phyloP scores from a whole-genome alignment of 2,888 invertebrate species.

The Eristalis arbustorum region DNA sequence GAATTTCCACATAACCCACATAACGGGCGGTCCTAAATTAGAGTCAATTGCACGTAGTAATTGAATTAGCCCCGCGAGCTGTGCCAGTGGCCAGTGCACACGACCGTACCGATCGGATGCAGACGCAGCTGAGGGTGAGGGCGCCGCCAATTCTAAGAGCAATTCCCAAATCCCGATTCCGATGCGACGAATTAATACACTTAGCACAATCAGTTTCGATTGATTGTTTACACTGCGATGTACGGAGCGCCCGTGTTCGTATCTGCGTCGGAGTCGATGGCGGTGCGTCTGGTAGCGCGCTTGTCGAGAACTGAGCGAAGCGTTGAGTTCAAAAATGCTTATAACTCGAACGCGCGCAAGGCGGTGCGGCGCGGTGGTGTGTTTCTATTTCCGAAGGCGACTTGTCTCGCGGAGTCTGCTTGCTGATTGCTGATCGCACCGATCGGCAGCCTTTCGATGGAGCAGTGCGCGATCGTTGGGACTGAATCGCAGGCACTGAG shows the following conservation, averaged over 20 bases:
- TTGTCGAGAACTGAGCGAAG: slow-evolving; percentile 61
- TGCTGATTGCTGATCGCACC: background rate
- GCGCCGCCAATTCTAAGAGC: background rate
- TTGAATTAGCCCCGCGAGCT: slow-evolving; percentile 40
- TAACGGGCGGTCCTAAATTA: slow-evolving; percentile 33
- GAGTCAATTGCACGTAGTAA: slow-evolving; percentile 58
- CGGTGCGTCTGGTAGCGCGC: background rate
- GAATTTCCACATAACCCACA: background rate
- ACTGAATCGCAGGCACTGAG: background rate
- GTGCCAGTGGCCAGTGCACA: background rate
- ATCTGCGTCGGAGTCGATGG: background rate
- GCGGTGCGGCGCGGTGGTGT: background rate
- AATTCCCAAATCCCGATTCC: background rate
- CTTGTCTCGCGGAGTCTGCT: background rate
- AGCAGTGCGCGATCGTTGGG: background rate
- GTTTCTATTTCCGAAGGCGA: slow-evolving; percentile 3
- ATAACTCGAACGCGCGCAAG: slow-evolving; percentile 61
- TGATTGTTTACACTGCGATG: slow-evolving; percentile 15
- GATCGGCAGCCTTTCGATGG: background rate
- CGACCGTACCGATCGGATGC: slow-evolving; percentile 8
- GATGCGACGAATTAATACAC: slow-evolving; percentile 16
- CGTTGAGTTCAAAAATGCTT: slow-evolving; percentile 58
- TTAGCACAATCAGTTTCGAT: slow-evolving; percentile 22
- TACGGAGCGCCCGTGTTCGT: background rate
- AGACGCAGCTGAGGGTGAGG: background rate